phyloP scores from a whole-genome alignment of 2,797 vertebrate species.

The Rhynchonycteris naso region DNA sequence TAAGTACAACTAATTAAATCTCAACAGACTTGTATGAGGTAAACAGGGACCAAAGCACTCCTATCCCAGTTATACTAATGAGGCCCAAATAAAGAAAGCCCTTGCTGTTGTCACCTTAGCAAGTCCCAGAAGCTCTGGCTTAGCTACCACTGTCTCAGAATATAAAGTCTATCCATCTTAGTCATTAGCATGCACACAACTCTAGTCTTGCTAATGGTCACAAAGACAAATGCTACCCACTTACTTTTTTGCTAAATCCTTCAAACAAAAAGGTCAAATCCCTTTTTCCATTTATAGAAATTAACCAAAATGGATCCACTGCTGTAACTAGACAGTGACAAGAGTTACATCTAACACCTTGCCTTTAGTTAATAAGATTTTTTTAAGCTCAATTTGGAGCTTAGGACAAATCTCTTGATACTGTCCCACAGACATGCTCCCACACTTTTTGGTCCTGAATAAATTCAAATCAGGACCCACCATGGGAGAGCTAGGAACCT shows the following conservation, averaged over 20 bases:
- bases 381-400: background rate
- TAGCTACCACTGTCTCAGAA: background rate
- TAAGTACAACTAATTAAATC: constrained; percentile 67
- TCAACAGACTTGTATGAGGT: constrained; percentile 53
- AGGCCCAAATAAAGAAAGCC: constrained; percentile 54
- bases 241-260: background rate
- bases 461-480: constrained; percentile 15
- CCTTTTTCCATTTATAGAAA: constrained; percentile 8
- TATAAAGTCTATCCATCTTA: background rate
- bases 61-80: constrained; percentile 47
- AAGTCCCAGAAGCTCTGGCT: constrained; percentile 51
- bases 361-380: background rate
- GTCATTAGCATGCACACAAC: background rate
- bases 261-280: constrained; percentile 38
- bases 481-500: background rate
- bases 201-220: background rate
- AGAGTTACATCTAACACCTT: background rate
- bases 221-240: background rate
- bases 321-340: background rate
- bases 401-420: background rate
- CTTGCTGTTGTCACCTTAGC: constrained; percentile 18
- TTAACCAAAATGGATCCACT: background rate
- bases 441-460: background rate
- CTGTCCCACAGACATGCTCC: background rate
- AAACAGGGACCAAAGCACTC: constrained; percentile 13